Evolutionary conservation across 2,888 invertebrate genomes (phyloP).

Genomic region (Axea sp.): DNA sequence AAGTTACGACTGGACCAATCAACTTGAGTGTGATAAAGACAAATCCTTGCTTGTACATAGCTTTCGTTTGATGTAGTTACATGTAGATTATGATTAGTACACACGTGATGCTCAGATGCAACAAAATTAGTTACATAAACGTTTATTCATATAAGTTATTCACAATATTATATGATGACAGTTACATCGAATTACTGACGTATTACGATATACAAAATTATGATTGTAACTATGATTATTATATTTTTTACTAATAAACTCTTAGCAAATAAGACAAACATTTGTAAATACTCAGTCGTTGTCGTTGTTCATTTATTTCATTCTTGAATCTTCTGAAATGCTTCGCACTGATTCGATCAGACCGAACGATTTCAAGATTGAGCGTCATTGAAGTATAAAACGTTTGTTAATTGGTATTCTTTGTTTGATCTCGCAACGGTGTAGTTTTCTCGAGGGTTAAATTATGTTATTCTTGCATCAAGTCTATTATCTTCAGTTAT

Average conservation of each 20-base stretch:
- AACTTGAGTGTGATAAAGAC: conserved; percentile 61
- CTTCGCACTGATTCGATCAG: too few species aligned
- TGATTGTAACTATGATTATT: conserved; percentile 76
- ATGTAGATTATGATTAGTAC: conserved; percentile 58
- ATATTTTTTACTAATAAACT: conserved; percentile 79
- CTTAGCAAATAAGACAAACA: conserved; percentile 57
- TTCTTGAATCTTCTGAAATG: too few species aligned
- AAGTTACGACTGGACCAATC: conserved; percentile 50
- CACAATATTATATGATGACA: conserved; percentile 63
- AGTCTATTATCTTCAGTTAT: too few species aligned
- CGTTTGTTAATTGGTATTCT: too few species aligned
- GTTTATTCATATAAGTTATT: conserved; percentile 57
- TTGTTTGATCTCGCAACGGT: too few species aligned
- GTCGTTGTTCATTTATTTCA: conserved; percentile 51
- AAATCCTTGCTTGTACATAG: conserved; percentile 71
- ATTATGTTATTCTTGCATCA: too few species aligned
- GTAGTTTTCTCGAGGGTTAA: too few species aligned
- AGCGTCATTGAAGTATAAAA: too few species aligned
- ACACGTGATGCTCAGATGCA: conserved; percentile 51
- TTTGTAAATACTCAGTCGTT: conserved; percentile 54
- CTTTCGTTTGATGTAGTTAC: conserved; percentile 67
- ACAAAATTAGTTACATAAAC: conserved; percentile 38
- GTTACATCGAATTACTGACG: conserved; percentile 68
- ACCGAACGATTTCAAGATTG: too few species aligned
- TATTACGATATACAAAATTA: conserved; percentile 68